These are phyloP conservation scores for Oncopodura yosiiana DNA, from an alignment of 1,140 invertebrate species.

Conservation along the genomic window DNA sequence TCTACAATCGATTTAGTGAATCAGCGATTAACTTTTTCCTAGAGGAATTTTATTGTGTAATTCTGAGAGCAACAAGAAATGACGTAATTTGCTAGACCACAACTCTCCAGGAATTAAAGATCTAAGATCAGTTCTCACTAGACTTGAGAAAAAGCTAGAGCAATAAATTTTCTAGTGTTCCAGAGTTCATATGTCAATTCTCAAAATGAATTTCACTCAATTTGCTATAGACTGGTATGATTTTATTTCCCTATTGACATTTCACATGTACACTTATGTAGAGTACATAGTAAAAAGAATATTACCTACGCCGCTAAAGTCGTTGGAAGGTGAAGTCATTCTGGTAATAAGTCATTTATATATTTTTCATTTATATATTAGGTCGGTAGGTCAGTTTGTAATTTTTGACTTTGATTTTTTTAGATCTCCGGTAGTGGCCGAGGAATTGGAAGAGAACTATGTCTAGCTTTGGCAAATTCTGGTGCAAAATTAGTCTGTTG, in stretches of 20 bases:
- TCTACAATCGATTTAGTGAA: too few species aligned
- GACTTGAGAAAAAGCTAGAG: too few species aligned
- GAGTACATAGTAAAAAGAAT: slow-evolving; percentile 17
- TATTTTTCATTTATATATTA: neutral
- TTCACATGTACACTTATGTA: slow-evolving; percentile 18
- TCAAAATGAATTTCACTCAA: too few species aligned
- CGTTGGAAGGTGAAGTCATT: slow-evolving; percentile 21
- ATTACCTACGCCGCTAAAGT: slow-evolving; percentile 11
- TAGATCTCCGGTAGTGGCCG: slow-evolving; percentile 24
- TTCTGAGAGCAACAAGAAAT: too few species aligned
- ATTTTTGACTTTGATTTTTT: neutral
- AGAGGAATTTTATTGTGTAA: too few species aligned
- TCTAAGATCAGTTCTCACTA: too few species aligned
- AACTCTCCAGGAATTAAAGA: too few species aligned
- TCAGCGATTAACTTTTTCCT: too few species aligned
- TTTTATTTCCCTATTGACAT: slow-evolving; percentile 12
- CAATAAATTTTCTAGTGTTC: too few species aligned
- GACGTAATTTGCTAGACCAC: too few species aligned
- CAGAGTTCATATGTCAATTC: too few species aligned
- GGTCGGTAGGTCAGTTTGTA: slow-evolving; percentile 3
- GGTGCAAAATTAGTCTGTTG: slow-evolving; percentile 31
- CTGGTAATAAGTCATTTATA: slow-evolving; percentile 11
- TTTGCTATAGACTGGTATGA: slow-evolving; percentile 11
- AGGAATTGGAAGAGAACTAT: slow-evolving; percentile 30
- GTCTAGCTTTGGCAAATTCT: slow-evolving; percentile 15